Base-by-base conservation (phyloP, 2,888 invertebrate genomes). In the Clanis bilineata region DNA sequence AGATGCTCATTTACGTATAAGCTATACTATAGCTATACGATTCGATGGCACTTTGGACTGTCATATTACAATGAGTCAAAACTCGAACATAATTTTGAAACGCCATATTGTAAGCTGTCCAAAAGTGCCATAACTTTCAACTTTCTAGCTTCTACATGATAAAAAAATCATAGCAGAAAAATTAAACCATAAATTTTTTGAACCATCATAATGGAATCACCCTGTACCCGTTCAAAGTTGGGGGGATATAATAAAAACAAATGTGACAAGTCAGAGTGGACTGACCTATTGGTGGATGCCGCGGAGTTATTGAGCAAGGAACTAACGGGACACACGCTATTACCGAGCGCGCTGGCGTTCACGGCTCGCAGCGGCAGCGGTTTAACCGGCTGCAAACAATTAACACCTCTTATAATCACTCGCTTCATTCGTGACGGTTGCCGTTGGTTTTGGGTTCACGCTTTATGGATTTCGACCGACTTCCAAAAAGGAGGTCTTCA, bases 331-430 rank as follows among this genome's bases (percentile, higher is more conserved):
- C 86, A 81, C 76, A 88, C 80, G 82, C 83, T 83, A 82, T 85
- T 87, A 83, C 81, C 80, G 81, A 85, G 83, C 80, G 76, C 88
- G 81, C 85, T 79, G 78, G 81, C 79, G 80, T 81, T 83, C 86
- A 92, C 94, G 89, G 95, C 95, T 87, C 95, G 94, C 74, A 97
- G 95, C 71, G 97, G 96, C 82, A 95, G 95, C 66, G 97, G 97
- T 93, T 97, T 97, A 72, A 97, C 95, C 85, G 96, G 96, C 96
- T 97, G 93, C 74, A 94, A 90, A 77, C 71, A 80, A 83, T 72
- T 12, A 36, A 80, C 76, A 81, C 73, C 78, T 71, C 74, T 72
- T 70, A 77, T 41, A 41, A 58, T 32, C 59, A 28, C 32, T n/a
- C 43, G 41, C 22, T 39, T 56, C 56, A 47, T 21, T 15, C 23